Evolutionary conservation across 2,113 vertebrate genomes (phyloP).

Genomic region (Pithys albifrons): DNA sequence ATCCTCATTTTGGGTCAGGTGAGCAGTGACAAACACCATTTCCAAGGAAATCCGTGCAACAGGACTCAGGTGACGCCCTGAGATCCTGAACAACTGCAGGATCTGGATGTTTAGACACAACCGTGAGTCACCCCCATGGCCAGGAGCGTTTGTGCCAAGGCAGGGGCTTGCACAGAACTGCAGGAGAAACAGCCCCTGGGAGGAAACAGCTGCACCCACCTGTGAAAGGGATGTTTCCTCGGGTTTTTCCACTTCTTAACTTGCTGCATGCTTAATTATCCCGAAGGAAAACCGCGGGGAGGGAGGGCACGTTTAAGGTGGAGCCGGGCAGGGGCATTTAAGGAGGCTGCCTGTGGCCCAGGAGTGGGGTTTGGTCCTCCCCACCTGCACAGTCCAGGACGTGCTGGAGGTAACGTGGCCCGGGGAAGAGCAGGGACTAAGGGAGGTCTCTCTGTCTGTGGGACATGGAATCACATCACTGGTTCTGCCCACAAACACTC

Average conservation of each 20-base stretch:
- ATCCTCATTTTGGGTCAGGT: fast-evolving
- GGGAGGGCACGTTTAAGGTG: not conserved
- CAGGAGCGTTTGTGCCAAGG: not conserved
- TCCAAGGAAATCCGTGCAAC: fast-evolving
- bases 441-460: not conserved
- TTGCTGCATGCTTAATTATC: constrained; percentile 13
- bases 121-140: not conserved
- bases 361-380: not conserved
- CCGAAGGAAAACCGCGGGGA: not conserved
- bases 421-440: not conserved
- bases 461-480: not conserved
- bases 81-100: not conserved
- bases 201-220: constrained; percentile 20
- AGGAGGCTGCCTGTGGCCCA: not conserved
- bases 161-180: not conserved
- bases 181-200: not conserved
- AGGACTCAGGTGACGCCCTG: not conserved
- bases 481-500: not conserved
- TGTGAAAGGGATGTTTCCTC: not conserved
- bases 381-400: not conserved
- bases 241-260: constrained; percentile 25
- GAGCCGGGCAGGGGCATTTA: not conserved
- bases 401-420: not conserved
- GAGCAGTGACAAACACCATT: not conserved
- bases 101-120: not conserved